Percentiles rank a stretch among this genome's conserved stretches.
phyloP scores from a whole-genome alignment of 2,888 invertebrate species.

The Nomada ruficornis region DNA sequence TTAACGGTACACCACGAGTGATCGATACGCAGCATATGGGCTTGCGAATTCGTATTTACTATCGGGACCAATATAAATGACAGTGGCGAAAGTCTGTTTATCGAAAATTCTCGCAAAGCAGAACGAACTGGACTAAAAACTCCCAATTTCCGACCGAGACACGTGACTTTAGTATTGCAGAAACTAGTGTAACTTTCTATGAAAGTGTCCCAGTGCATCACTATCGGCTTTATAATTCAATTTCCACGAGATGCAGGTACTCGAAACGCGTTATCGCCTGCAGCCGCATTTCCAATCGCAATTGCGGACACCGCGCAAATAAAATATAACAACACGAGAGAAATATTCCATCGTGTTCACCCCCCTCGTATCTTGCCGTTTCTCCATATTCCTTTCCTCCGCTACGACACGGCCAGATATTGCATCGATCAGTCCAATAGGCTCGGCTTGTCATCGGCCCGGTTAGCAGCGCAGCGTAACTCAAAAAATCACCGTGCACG shows the following conservation, averaged over 20 bases:
- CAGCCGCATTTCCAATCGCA: too few species aligned
- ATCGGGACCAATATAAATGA: not conserved
- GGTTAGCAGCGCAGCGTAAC: constrained; percentile 70
- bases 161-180: not conserved
- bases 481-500: constrained; percentile 41
- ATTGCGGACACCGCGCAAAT: too few species aligned
- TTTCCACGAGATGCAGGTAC: not conserved
- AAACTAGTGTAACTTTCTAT: not conserved
- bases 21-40: not conserved
- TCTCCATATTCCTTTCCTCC: too few species aligned
- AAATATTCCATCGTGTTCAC: too few species aligned
- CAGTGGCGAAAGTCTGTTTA: constrained; percentile 6
- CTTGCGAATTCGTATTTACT: not conserved
- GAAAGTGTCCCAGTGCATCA: too few species aligned
- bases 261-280: too few species aligned
- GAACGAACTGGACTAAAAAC: not conserved
- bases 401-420: not conserved
- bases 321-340: too few species aligned
- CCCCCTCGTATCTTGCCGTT: too few species aligned
- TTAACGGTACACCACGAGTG: not conserved
- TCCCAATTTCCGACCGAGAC: not conserved
- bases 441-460: constrained; percentile 58
- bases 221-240: too few species aligned
- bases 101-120: not conserved
- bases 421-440: not conserved